Base-by-base conservation (phyloP, 2,888 invertebrate genomes). In the Orchestes rusci region DNA sequence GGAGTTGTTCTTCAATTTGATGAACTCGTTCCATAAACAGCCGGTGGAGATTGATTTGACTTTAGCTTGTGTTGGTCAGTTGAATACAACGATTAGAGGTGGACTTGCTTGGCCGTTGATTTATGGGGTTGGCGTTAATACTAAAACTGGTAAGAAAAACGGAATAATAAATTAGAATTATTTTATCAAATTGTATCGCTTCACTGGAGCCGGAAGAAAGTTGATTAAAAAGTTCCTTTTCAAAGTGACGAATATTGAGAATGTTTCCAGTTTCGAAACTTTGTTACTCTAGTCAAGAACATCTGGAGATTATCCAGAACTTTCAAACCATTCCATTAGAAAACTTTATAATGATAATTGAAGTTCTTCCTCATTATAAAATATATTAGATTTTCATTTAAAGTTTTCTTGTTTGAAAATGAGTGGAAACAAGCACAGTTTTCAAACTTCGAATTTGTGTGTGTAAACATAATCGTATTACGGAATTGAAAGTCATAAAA, bases 1-100 rank as follows among this genome's bases (percentile, higher is more conserved):
- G 64, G 86, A 91, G 63, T 76, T 95, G 35, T 90, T 92, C 67
- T 84, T 82, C 60, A 84, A 82, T 69, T 82, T 94, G 58, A 84
- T 95, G 76, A 80, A 84, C 68, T 82, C 85, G 52, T 88, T 91
- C 73, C 91, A 92, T 70, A 89, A 88, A 59, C 84, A 87, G 60
- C 79, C 84, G 20, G 76, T 86, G 27, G 92, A 92, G 70, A 83
- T 94, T 52, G 91, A 93, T 68, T 72, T 94, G 54, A 84, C 89
- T 5, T 76, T 90, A 50, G 90, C 91, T 31, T 94, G 93, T 67
- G 84, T 92, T 53, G 90, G 92, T 57, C 92, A 93, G 68, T 68
- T 89, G 56, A 95, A 94, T 69, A 92, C 92, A 44, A 84, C 85
- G 15, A 72, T 85, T 15, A 79, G 88, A 48, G 82, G 80, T 5